Base-by-base conservation (phyloP, 2,797 vertebrate species). In the Epinephelus awoara region DNA sequence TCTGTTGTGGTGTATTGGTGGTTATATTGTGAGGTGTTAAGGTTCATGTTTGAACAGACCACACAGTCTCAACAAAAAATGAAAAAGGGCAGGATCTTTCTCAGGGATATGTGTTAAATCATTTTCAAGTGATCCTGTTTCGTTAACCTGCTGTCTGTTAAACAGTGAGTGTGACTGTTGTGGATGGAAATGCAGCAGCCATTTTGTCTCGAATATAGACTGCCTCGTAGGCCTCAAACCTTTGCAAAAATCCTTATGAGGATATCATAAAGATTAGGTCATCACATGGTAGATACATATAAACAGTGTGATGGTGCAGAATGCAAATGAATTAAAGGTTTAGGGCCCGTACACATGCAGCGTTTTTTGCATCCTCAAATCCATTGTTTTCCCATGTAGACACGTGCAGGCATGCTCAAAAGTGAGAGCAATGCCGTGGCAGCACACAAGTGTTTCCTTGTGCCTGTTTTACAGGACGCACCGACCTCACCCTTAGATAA, bases 181-280 rank as follows among this genome's bases (percentile, higher is more conserved):
- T 17, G 46, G 23, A 56, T 2, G 13, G 2, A 34, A 69, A 69
- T 17, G 42, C 25, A 69, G 25, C 19, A 2, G 42, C 54, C 54
- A 69, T 58, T 57, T 68, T 46, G 66, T 68, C 40, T n/a, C 6
- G 40, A n/a, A 6, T 4, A 21, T 58, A 17, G 54, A 34, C 44
- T 0, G 27, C 12, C 44, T 63, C 6, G 3, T 19, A 29, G 25
- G 1, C 5, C 46, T 47, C 4, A 17, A 15, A 17, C 46, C 46
- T 18, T 17, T 47, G 18, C 3, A 66, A 14, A 66, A 40, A 11
- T 6, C 15, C 1, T n/a, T 34, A 11, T 21, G 1, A 38, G 7
- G 49, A 18, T 52, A 18, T 42, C 49, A 52, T 25, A 58, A 51
- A 42, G 13, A 19, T 42, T 2, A 38, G 13, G 13, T 51, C 21